Base-by-base conservation (phyloP, 2,888 invertebrate species). In the Hirtodrosophila duncani region DNA sequence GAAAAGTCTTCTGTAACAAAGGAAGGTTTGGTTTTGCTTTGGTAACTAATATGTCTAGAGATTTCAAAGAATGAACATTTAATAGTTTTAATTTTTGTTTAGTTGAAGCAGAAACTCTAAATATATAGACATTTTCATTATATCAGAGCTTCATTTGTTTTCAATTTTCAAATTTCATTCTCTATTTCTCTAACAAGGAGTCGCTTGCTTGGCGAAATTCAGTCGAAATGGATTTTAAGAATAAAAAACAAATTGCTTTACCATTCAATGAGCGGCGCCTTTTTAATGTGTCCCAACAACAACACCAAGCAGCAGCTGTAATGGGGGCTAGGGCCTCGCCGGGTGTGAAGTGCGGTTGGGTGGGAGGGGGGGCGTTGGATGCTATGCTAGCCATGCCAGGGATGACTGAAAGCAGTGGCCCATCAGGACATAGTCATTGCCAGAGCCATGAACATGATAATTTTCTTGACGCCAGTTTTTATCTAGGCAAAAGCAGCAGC, bases 391-490 rank as follows among this genome's bases (percentile, higher is more conserved):
- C n/a, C n/a, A n/a, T n/a, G n/a, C n/a, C n/a, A n/a, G n/a, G n/a
- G n/a, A n/a, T n/a, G n/a, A n/a, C n/a, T n/a, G n/a, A 17, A 21
- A 9, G 21, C 8, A 17, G 8, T 3, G 39, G 23, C 43, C 6
- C 20, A 34, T 30, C 42, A 26, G 61, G 50, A 33, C 53, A 36
- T 59, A 46, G 56, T 48, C 63, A 51, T 55, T 30, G 57, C 67
- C 74, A 45, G 30, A 10, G 46, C 59, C 57, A 75, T 81, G 75
- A 81, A 79, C 75, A 75, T 81, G 81, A 75, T 75, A 81, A 75
- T 75, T 75, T 81, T 81, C 75, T 67, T 79, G 75, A 75, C 75
- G 75, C 75, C 75, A 75, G 80, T 81, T 75, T 75, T 75, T 75
- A 75, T 75, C 75, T 77, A 51, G 71, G 61, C 62, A 63, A 75